phyloP scores from a whole-genome alignment of 2,888 invertebrate genomes.

The Congeria kusceri region DNA sequence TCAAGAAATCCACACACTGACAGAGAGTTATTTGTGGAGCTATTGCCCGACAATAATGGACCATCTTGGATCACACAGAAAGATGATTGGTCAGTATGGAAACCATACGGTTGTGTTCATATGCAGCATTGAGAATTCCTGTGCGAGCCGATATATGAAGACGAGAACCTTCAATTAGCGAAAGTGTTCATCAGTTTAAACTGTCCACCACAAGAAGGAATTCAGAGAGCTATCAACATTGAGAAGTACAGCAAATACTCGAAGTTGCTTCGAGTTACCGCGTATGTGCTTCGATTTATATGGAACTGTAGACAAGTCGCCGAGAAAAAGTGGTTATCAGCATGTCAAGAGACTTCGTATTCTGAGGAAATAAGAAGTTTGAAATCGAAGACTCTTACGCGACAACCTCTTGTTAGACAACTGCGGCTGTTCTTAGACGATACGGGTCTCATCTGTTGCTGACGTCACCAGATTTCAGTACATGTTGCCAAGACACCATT shows the following conservation, averaged over 20 bases:
- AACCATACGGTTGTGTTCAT: not conserved
- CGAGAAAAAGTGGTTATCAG: constrained; percentile 6
- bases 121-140: no score
- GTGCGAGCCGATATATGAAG: no score
- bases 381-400: no score
- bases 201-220: not conserved
- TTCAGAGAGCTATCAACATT: not conserved
- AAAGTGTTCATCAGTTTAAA: not conserved
- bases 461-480: constrained; percentile 24
- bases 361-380: not conserved
- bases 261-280: constrained; percentile 14
- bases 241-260: constrained; percentile 13
- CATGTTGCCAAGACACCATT: constrained; percentile 13
- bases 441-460: constrained; percentile 17
- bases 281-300: constrained; percentile 14
- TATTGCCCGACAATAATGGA: constrained; percentile 32
- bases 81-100: constrained; percentile 14
- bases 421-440: constrained; percentile 23
- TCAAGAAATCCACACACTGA: constrained; percentile 25
- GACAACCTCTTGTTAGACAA: constrained; percentile 27
- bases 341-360: not conserved
- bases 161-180: not conserved
- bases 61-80: constrained; percentile 6
- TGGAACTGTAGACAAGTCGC: constrained; percentile 12
- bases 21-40: constrained; percentile 18